phyloP scores from a whole-genome alignment of 2,113 vertebrate species.

The Tychaedon coryphoeus region DNA sequence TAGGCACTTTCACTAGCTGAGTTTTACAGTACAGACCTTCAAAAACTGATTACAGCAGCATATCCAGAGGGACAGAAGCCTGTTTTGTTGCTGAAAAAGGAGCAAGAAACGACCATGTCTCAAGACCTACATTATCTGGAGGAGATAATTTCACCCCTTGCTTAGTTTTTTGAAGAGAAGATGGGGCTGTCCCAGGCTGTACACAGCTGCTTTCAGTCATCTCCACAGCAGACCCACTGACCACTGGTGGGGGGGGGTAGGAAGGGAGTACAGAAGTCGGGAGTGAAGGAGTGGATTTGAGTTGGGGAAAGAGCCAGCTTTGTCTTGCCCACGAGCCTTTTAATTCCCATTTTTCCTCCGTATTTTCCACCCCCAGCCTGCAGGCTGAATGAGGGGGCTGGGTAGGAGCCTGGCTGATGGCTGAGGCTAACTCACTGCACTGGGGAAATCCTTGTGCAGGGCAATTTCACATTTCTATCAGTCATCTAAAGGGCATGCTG shows the following conservation, averaged over 20 bases:
- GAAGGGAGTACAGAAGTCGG: background rate
- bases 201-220: background rate
- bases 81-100: background rate
- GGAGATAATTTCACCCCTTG: background rate
- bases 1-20: background rate
- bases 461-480: background rate
- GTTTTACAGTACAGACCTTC: background rate
- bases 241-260: background rate
- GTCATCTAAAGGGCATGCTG: background rate
- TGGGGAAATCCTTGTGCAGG: background rate
- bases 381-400: background rate
- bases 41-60: background rate
- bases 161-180: background rate
- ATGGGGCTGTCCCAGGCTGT: background rate
- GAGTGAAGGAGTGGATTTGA: background rate
- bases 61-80: background rate
- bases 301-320: background rate
- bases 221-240: background rate
- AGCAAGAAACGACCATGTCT: background rate
- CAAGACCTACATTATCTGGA: background rate
- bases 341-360: accelerated
- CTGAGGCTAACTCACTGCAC: background rate
- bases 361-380: background rate
- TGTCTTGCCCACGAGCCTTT: accelerated
- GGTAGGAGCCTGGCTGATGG: background rate